Conservation (phyloP, 2,888 invertebrate species). For the Schrankia costaestrigalis region DNA sequence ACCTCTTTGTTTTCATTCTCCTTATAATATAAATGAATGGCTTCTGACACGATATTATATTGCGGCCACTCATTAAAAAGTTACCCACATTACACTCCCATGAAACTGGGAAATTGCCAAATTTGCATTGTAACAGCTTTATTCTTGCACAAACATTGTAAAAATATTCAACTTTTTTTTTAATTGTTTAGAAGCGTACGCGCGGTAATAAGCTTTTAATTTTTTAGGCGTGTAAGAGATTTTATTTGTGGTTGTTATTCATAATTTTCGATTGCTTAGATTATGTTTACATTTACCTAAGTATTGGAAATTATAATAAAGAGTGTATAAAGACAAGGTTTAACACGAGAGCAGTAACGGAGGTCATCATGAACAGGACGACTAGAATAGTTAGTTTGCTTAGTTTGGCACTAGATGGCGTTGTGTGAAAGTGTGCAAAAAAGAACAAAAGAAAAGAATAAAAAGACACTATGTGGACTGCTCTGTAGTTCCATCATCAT, state of each 20-base stretch:
- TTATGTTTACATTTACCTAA: too few species aligned
- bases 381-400: too few species aligned
- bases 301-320: too few species aligned
- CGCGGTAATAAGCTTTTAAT: conserved; percentile 23
- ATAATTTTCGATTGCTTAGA: too few species aligned
- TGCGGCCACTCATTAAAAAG: conserved; percentile 26
- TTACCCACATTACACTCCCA: conserved; percentile 24
- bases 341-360: too few species aligned
- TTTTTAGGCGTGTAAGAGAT: conserved; percentile 11
- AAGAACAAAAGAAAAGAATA: too few species aligned
- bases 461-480: too few species aligned
- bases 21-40: conserved; percentile 12
- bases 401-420: too few species aligned
- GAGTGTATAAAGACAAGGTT: too few species aligned
- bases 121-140: conserved; percentile 34
- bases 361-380: too few species aligned
- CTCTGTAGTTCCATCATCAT: too few species aligned
- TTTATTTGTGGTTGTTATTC: conserved; percentile 7
- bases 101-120: conserved; percentile 35
- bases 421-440: too few species aligned
- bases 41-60: conserved; percentile 14
- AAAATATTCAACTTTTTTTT: conserved; percentile 23
- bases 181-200: conserved; percentile 17
- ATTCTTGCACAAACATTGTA: conserved; percentile 25
- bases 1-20: conserved; percentile 3